Evolutionary conservation across 2,113 vertebrate genomes (phyloP), one percentile per base, ranked within the genome.

Genomic region (Girardinichthys multiradiatus): DNA sequence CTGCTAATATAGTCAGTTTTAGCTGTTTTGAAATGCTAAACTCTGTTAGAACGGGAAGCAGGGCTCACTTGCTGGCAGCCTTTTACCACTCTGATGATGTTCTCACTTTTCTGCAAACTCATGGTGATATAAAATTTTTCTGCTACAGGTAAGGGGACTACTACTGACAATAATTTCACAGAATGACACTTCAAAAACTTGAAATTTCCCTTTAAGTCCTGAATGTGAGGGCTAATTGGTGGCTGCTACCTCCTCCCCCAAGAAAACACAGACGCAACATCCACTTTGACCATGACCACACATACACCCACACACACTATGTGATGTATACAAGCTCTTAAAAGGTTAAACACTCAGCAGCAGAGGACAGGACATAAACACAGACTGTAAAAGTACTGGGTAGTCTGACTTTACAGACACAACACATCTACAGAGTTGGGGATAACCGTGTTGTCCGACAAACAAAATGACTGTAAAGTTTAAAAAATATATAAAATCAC

Each of bases 281-380:
- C 65, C 69, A 78, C 77, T 58, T 3, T 68, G 68, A 81, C 78
- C 72, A 57, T 79, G 79, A 45, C 73, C 85, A 77, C 72, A 81
- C 64, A 80, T 75, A 64, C 21, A 48, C 73, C 79, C 64, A 79
- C 73, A 71, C 26, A 21, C 48, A 24, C 48, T 29, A 74, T 87
- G 86, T 90, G 83, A 89, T 87, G 89, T 90, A 92, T 71, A 89
- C 87, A 92, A 80, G 73, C 60, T 83, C 89, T 90, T 92, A 88
- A 90, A 80, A 90, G 84, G 71, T 85, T 90, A 84, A 89, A 81
- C 77, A 87, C 74, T 64, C 73, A 69, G 79, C 66, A 68, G 73
- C 2, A 4, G 33, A 61, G 4, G 64, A 83, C 29, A 71, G 42
- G 59, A 76, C 54, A 68, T 85, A 89, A 87, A 89, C 82, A 90